Evolutionary conservation across 2,113 vertebrate genomes (phyloP).

Genomic region (Hypanus sabinus): DNA sequence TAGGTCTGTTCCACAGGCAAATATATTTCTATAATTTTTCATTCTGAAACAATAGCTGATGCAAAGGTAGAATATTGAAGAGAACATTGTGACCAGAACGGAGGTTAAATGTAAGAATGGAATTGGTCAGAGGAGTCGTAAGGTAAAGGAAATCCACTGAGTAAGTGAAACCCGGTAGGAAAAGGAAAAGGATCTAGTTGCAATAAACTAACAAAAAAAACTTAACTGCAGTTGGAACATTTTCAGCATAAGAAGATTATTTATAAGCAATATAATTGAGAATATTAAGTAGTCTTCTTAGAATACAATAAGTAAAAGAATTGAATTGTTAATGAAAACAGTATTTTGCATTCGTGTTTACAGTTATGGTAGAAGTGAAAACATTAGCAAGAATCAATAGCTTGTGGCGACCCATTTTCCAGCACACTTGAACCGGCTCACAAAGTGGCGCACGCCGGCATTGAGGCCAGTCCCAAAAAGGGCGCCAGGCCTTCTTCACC

Average conservation of each 20-base stretch:
- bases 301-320: not conserved
- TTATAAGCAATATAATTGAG: not conserved
- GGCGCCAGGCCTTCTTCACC: no score
- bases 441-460: no score
- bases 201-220: not conserved
- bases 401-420: no score
- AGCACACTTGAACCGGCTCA: no score
- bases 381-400: not conserved
- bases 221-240: not conserved
- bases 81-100: not conserved
- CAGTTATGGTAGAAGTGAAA: not conserved
- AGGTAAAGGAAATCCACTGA: not conserved
- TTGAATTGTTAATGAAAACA: not conserved
- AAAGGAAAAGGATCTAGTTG: not conserved
- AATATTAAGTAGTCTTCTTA: not conserved
- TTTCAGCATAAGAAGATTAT: not conserved
- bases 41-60: not conserved
- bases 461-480: no score
- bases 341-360: not conserved
- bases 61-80: not conserved
- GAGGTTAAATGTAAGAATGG: not conserved
- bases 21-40: no score
- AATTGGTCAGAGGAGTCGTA: not conserved
- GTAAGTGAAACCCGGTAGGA: not conserved
- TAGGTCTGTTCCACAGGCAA: no score